Percentiles rank a stretch among this genome's conserved stretches.
Evolutionary conservation across 2,113 vertebrate genomes (phyloP).

Genomic region (Periophthalmodon schlosseri): DNA sequence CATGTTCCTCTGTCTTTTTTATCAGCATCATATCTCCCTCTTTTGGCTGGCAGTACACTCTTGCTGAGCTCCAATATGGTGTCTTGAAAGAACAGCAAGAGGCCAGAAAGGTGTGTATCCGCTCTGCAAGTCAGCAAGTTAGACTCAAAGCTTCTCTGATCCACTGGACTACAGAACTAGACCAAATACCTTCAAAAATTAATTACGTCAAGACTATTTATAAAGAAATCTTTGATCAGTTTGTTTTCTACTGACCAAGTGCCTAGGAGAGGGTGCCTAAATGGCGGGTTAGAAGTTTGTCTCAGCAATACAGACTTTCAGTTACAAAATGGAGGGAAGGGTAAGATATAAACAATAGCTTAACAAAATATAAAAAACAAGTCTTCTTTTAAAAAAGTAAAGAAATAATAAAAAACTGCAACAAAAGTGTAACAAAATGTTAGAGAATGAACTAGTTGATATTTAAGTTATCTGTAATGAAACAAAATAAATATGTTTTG

Average conservation of each 20-base stretch:
- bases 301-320: constrained; percentile 16
- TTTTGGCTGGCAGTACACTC: constrained; percentile 55
- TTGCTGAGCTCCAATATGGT: constrained; percentile 69
- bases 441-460: constrained; percentile 60
- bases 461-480: constrained; percentile 61
- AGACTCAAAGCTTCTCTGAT: background rate
- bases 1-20: constrained; percentile 41
- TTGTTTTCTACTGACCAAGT: constrained; percentile 39
- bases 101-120: constrained; percentile 18
- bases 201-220: too few relatives aligned
- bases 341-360: constrained; percentile 47
- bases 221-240: background rate
- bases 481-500: constrained; percentile 73
- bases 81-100: constrained; percentile 39
- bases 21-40: constrained; percentile 29
- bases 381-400: constrained; percentile 51
- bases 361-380: constrained; percentile 53
- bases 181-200: background rate
- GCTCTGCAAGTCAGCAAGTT: background rate
- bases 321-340: constrained; percentile 41
- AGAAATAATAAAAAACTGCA: constrained; percentile 60
- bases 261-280: constrained; percentile 23
- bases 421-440: constrained; percentile 57
- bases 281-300: constrained; percentile 28
- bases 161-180: background rate